These are phyloP conservation scores for Sturnus vulgaris DNA, from an alignment of 2,113 vertebrate genomes.

Conservation along the genomic window DNA sequence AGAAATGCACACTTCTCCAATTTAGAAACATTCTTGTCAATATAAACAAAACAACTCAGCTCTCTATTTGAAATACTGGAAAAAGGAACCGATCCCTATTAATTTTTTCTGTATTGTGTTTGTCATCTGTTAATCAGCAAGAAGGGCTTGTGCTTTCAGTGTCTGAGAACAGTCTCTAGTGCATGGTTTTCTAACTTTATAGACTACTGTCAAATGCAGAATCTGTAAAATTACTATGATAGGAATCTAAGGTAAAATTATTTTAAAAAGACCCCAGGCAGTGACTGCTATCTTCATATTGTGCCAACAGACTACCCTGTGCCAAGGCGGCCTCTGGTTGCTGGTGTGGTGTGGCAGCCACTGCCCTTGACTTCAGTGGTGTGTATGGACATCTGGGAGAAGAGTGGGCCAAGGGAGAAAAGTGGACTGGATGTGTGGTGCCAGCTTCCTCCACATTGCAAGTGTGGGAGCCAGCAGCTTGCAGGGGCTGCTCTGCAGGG, in stretches of 20 bases:
- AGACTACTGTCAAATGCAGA: not conserved
- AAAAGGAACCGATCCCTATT: not conserved
- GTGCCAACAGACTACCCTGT: not conserved
- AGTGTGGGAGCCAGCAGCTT: rapidly evolving
- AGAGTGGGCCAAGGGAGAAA: not conserved
- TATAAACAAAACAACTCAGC: not conserved
- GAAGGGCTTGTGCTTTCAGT: not conserved
- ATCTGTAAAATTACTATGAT: not conserved
- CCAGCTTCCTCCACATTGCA: not conserved
- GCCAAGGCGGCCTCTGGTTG: not conserved
- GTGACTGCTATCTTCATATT: not conserved
- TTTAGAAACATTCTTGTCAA: not conserved
- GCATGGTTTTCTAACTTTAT: not conserved
- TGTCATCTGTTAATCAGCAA: not conserved
- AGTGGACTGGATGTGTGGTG: rapidly evolving
- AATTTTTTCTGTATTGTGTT: not conserved
- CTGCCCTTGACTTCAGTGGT: not conserved
- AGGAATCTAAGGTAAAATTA: not conserved
- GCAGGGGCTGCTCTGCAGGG: not conserved
- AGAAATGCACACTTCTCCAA: not conserved
- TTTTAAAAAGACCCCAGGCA: not conserved
- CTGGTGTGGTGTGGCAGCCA: not conserved
- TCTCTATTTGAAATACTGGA: not conserved
- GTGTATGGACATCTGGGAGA: not conserved
- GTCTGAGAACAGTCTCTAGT: not conserved